These are phyloP conservation scores for Mastacembelus armatus DNA, from an alignment of 2,797 vertebrate genomes.

Conservation along the genomic window DNA sequence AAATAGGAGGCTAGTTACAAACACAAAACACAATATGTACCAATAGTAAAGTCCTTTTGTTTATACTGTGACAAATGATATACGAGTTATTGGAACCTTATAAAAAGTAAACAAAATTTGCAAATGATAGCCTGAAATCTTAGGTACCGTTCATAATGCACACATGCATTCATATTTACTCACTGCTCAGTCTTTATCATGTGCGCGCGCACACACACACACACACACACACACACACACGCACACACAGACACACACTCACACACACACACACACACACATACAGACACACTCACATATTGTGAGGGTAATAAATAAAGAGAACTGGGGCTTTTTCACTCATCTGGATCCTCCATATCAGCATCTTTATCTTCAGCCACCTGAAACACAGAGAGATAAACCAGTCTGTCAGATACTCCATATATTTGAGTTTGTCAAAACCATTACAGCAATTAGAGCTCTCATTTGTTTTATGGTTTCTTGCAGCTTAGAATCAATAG, in stretches of 20 bases:
- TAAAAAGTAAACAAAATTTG: conserved; percentile 81
- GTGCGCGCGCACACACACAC: conserved; percentile 1
- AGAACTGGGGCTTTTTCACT: conserved; percentile 77
- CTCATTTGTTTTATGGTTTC: neutral
- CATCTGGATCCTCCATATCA: conserved; percentile 56
- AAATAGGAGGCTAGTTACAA: conserved; percentile 81
- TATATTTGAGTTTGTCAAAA: too few relatives aligned
- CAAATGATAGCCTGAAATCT: conserved; percentile 75
- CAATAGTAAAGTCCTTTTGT: conserved; percentile 71
- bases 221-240: conserved; percentile 18
- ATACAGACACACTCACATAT: conserved; percentile 20
- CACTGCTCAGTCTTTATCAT: conserved; percentile 31
- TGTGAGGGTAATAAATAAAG: conserved; percentile 84
- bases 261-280: conserved; percentile 23
- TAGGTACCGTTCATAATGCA: conserved; percentile 65
- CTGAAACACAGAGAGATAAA: conserved; percentile 73
- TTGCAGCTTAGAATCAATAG: conserved; percentile 4
- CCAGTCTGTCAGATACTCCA: conserved; percentile 29
- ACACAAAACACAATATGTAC: conserved; percentile 80
- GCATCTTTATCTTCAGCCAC: conserved; percentile 61
- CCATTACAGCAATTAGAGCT: too few relatives aligned
- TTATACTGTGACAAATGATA: conserved; percentile 73
- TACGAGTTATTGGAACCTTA: conserved; percentile 75
- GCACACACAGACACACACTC: conserved; percentile 22
- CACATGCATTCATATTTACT: conserved; percentile 49